These are phyloP conservation scores for Protophormia terraenovae DNA, from an alignment of 2,888 invertebrate genomes.

Conservation along the genomic window DNA sequence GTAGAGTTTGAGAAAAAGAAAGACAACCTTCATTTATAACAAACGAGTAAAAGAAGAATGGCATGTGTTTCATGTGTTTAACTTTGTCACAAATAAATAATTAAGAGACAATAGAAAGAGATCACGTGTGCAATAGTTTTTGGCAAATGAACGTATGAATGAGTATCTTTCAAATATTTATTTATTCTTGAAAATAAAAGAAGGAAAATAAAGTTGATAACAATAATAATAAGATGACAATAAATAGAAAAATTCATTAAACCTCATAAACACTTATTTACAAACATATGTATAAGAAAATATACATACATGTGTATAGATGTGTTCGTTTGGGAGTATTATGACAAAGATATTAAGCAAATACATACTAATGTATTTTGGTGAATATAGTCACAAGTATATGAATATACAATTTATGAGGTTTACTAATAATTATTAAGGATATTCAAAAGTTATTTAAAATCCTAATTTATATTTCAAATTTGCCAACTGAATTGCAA, in stretches of 20 bases:
- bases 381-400: background rate
- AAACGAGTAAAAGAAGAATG: background rate
- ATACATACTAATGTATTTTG: background rate
- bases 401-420: slow-evolving; percentile 20
- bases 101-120: slow-evolving; percentile 61
- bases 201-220: slow-evolving; percentile 3
- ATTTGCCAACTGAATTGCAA: too few species aligned
- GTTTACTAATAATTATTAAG: background rate
- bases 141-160: slow-evolving; percentile 52
- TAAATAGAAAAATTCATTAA: slow-evolving; percentile 66
- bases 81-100: slow-evolving; percentile 62
- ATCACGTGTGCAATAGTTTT: slow-evolving; percentile 66
- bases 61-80: slow-evolving; percentile 55
- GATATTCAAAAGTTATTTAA: background rate
- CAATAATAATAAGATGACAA: slow-evolving; percentile 55
- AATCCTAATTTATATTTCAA: too few species aligned
- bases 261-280: slow-evolving; percentile 7
- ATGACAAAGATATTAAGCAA: slow-evolving; percentile 50
- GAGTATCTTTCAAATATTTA: slow-evolving; percentile 50
- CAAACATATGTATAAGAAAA: background rate
- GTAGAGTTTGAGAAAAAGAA: background rate
- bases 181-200: slow-evolving; percentile 24
- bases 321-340: background rate
- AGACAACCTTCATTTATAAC: slow-evolving; percentile 6
- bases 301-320: background rate